phyloP scores from a whole-genome alignment of 2,113 vertebrate genomes.

The Panurus biarmicus region DNA sequence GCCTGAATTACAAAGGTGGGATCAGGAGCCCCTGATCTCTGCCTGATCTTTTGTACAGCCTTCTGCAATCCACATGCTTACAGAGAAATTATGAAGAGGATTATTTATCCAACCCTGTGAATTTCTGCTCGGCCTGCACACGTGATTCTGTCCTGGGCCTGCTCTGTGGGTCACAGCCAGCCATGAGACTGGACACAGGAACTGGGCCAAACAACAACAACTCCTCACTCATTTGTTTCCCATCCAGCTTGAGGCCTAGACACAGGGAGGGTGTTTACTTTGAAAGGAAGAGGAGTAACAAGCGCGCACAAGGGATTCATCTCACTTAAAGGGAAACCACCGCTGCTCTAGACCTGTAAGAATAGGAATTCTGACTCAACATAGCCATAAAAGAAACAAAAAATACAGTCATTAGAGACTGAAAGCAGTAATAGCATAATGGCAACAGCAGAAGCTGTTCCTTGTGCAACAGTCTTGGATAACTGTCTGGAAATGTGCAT shows the following conservation, averaged over 20 bases:
- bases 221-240: not conserved
- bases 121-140: not conserved
- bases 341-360: not conserved
- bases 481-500: not conserved
- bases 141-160: not conserved
- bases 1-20: not conserved
- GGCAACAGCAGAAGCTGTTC: not conserved
- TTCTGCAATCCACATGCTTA: not conserved
- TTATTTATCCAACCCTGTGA: not conserved
- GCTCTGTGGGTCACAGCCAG: not conserved
- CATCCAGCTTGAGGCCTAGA: not conserved
- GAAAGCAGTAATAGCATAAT: not conserved
- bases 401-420: not conserved
- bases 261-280: not conserved
- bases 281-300: not conserved
- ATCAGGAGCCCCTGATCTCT: not conserved
- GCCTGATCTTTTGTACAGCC: not conserved
- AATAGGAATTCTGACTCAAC: not conserved
- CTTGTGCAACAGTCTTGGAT: not conserved
- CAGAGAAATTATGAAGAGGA: not conserved
- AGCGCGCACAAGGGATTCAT: rapidly evolving
- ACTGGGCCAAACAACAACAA: not conserved
- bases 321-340: not conserved
- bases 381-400: not conserved
- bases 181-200: not conserved